Base-by-base conservation (phyloP, 2,113 vertebrate genomes). In the Blennius ocellaris region DNA sequence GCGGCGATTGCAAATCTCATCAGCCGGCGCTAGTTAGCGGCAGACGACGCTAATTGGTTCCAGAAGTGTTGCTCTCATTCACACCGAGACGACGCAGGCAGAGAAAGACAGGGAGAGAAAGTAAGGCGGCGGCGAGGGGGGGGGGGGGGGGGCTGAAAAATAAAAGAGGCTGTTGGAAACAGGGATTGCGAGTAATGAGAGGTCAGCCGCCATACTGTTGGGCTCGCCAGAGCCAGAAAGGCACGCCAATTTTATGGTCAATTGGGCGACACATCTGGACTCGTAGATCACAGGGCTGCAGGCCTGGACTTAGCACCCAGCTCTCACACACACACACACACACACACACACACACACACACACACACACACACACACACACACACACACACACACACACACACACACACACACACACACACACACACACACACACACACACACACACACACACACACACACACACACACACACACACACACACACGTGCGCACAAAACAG, bases 231-330 rank as follows among this genome's bases (percentile, higher is more conserved):
- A 91, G 93, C 93, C 96, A 95, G 95, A 95, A 93, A 96, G 90
- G 93, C 90, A 71, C 80, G 92, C 94, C 95, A 97, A 99, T 98
- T 98, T 98, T 97, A 97, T 92, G 96, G 96, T 98, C 96, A 97
- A 98, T 98, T 99, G 97, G 93, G 90, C 82, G 81, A 89, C 91
- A 94, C 96, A 98, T 98, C 95, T 98, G 97, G 96, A 95, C 93
- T 89, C 89, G 92, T 94, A 96, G 94, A 96, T 96, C 94, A 94
- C 87, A 92, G 91, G 80, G 82, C 90, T 61, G 83, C 90, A 71
- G 84, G 88, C 90, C 91, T 86, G 90, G 93, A 92, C 90, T 93
- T 93, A 92, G 93, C 93, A 93, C 93, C 63, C 58, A 88, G 92
- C 92, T 93, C 89, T 64, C 84, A 92, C 91, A 90, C 90, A 47